Percentiles rank a stretch among this genome's conserved stretches.
phyloP scores from a whole-genome alignment of 2,113 vertebrate genomes.

The Chloroceryle aenea region DNA sequence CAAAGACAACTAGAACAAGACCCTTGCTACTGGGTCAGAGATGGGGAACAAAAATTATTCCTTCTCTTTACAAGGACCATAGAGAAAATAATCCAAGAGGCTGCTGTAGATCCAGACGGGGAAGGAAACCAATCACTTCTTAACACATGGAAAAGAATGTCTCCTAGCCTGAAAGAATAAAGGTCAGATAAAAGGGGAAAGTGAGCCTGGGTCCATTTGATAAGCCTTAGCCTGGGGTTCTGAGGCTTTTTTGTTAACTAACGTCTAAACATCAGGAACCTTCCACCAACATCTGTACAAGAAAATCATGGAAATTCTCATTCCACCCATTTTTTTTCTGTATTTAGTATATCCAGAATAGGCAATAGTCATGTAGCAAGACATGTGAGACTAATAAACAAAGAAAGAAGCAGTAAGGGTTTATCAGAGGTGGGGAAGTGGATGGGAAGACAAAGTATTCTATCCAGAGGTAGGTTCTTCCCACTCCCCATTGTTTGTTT shows the following conservation, averaged over 20 bases:
- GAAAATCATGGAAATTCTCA: background rate
- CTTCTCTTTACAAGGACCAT: background rate
- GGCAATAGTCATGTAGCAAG: background rate
- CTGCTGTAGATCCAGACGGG: background rate
- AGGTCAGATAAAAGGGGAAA: background rate
- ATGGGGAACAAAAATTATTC: background rate
- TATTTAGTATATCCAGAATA: background rate
- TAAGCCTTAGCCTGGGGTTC: background rate
- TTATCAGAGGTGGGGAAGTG: background rate
- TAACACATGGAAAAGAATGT: background rate
- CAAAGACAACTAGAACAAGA: slow-evolving; percentile 2
- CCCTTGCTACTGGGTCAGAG: background rate
- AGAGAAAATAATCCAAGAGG: background rate
- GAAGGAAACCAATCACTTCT: slow-evolving; percentile 14
- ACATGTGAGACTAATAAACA: background rate
- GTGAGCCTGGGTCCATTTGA: background rate
- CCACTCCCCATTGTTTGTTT: background rate
- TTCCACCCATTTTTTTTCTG: background rate
- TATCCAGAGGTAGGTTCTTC: background rate
- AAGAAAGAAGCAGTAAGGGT: background rate
- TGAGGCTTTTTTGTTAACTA: background rate
- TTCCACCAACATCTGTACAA: background rate
- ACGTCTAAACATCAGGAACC: background rate
- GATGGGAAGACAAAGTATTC: background rate
- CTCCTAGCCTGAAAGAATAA: slow-evolving; percentile 1